Evolutionary conservation across 92 coral and sea anemone genomes (phyloP).

Genomic region (Palythoa grandis): DNA sequence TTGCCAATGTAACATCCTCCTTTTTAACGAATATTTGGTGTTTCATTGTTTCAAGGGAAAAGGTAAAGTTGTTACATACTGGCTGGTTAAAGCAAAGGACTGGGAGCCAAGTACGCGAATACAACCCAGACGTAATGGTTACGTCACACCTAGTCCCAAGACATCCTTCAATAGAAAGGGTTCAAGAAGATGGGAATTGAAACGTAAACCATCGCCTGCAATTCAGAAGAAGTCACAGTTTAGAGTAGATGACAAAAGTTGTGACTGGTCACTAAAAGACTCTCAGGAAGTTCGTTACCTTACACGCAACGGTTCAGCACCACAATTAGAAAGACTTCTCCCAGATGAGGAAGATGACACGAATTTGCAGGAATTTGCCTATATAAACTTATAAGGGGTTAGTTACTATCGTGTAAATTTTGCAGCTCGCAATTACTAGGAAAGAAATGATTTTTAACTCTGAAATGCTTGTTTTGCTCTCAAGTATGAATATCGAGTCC

Average conservation of each 20-base stretch:
- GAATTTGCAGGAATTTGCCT: background rate
- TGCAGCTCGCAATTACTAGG: no score
- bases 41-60: conserved; percentile 50
- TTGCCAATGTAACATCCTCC: background rate
- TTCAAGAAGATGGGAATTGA: conserved; percentile 10
- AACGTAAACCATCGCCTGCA: conserved; percentile 3
- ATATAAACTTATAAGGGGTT: background rate
- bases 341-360: no score
- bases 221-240: background rate
- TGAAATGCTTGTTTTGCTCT: no score
- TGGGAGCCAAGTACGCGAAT: background rate
- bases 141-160: background rate
- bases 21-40: background rate
- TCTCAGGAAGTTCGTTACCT: background rate
- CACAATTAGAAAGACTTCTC: background rate
- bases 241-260: background rate
- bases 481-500: no score
- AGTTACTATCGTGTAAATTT: no score
- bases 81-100: conserved; percentile 44
- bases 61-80: conserved; percentile 53
- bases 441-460: no score
- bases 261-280: background rate
- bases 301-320: background rate
- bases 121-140: background rate
- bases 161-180: conserved; percentile 8